A percentile compares a stretch with the other conserved stretches of the same genome.
These are phyloP conservation scores for Merluccius polli DNA, from an alignment of 2,797 vertebrate species.

Conservation along the genomic window DNA sequence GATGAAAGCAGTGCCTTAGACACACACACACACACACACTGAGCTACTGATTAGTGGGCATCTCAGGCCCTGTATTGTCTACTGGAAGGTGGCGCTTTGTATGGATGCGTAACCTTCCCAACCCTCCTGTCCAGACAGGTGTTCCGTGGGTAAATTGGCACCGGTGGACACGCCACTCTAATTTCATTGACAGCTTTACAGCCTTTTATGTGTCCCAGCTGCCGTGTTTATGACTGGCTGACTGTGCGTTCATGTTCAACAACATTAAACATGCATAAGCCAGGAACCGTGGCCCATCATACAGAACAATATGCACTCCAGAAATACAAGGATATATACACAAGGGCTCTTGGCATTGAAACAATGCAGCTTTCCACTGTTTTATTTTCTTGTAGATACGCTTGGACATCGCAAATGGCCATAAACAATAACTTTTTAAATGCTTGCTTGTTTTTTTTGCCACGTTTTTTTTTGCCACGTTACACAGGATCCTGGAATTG, in stretches of 20 bases:
- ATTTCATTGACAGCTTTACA: conserved; percentile 74
- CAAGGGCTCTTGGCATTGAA: neutral
- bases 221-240: conserved; percentile 72
- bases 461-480: too few relatives aligned
- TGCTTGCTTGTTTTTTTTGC: too few relatives aligned
- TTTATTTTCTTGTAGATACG: neutral
- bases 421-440: neutral
- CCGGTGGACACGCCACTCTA: conserved; percentile 69
- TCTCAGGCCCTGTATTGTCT: conserved; percentile 39
- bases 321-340: conserved; percentile 4
- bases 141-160: conserved; percentile 71
- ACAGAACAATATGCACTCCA: conserved; percentile 47
- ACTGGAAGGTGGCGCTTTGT: conserved; percentile 23
- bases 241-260: conserved; percentile 74
- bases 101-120: conserved; percentile 42
- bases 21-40: conserved; percentile 26
- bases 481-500: neutral
- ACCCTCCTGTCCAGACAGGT: conserved; percentile 61
- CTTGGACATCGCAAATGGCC: neutral
- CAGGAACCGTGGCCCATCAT: conserved; percentile 52
- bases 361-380: neutral
- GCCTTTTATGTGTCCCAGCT: conserved; percentile 72
- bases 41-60: conserved; percentile 33
- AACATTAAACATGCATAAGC: conserved; percentile 76
- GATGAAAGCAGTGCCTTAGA: neutral